Base-by-base conservation (phyloP, 2,888 invertebrate genomes). In the Herminia tarsipennalis region DNA sequence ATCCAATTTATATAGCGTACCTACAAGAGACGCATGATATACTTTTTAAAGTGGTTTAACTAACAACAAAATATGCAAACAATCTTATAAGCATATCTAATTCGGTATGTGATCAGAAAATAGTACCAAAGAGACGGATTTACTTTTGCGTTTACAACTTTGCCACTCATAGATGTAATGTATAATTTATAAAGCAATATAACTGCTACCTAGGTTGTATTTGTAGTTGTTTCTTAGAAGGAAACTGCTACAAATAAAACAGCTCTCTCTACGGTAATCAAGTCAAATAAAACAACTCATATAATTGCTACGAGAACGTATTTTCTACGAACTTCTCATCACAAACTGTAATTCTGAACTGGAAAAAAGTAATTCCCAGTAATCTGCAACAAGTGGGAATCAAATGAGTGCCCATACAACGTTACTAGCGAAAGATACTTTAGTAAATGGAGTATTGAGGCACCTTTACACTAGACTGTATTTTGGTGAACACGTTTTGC, bases 311-410 rank as follows among this genome's bases (percentile, higher is more conserved):
- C 13, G 3, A 9, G 14, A 43, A 34, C 16, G 42, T 17, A 21
- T 39, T 35, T 45, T 16, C 18, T 10, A 35, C 36, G 8, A 38
- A 24, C 10, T 32, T 44, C 25, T 37, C 28, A 50, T 34, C 30
- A 34, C 14, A 32, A 36, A 53, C 42, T 41, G 45, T 63, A 63
- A 58, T 55, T 32, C 8, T 10, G 5, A 35, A 43, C 32, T 59
- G 33, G 30, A 48, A 64, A n/a, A 32, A 64, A 45, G 47, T 51
- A 58, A 42, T 42, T 49, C 28, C 28, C 18, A 22, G 43, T 50
- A 51, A 61, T 63, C 50, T 46, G 48, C 47, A 54, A 53, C 53
- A 44, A 61, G 51, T 54, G 37, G 40, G 47, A 36, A 49, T 41
- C 42, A 48, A 54, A 57, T 45, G 39, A 46, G 61, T 44, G 12